A percentile compares a stretch with the other conserved stretches of the same genome.
Conservation (phyloP, 2,888 invertebrate species). For the Oligia latruncula region DNA sequence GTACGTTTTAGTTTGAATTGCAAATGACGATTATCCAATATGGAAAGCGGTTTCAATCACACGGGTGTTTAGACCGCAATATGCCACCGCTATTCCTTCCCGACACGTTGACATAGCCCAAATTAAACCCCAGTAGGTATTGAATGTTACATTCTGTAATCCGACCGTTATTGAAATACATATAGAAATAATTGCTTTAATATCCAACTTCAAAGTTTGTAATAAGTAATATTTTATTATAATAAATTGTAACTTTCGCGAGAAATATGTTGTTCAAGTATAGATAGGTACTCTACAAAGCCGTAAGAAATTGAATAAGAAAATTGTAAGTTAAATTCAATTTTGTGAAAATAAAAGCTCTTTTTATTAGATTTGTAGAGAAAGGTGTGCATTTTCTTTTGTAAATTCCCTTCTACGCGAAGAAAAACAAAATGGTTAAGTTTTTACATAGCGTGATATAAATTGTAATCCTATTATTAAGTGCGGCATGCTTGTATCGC, state of each 20-base stretch:
- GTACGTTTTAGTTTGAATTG: conserved; percentile 72
- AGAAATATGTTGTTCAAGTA: conserved; percentile 23
- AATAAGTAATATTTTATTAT: conserved; percentile 13
- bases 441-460: conserved; percentile 39
- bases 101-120: conserved; percentile 76
- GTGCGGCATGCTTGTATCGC: conserved; percentile 65
- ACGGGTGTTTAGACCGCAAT: conserved; percentile 80
- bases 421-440: conserved; percentile 22
- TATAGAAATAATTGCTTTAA: conserved; percentile 44
- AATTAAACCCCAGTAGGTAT: conserved; percentile 80
- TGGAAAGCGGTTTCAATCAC: conserved; percentile 78
- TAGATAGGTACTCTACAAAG: neutral
- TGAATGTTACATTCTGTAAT: conserved; percentile 72
- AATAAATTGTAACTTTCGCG: conserved; percentile 1
- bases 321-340: conserved; percentile 18
- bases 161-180: conserved; percentile 65
- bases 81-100: conserved; percentile 69
- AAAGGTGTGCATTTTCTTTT: conserved; percentile 13
- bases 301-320: conserved; percentile 15
- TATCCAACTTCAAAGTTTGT: conserved; percentile 12
- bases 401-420: conserved; percentile 3
- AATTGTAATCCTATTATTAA: conserved; percentile 49
- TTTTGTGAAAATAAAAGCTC: conserved; percentile 26
- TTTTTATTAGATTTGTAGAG: conserved; percentile 32
- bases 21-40: conserved; percentile 78